phyloP scores from a whole-genome alignment of 2,113 vertebrate genomes.

The Ctenodactylus gundi region DNA sequence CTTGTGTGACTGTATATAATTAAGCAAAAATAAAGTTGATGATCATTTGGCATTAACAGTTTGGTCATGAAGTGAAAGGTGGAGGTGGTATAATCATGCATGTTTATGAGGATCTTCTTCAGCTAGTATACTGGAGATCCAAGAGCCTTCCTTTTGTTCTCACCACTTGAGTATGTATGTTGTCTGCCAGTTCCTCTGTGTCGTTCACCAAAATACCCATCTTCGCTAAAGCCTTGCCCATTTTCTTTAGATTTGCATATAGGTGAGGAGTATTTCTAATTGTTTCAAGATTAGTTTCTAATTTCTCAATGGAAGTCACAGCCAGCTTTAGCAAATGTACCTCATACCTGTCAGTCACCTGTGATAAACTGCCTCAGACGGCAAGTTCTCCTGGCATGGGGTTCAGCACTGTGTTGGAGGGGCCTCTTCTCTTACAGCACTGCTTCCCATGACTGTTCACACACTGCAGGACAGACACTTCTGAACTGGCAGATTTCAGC shows the following conservation, averaged over 20 bases:
- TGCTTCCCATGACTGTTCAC: no score
- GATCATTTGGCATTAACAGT: conserved; percentile 40
- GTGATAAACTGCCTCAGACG: no score
- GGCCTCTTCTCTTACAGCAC: no score
- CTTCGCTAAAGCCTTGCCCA: conserved; percentile 86
- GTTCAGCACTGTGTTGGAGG: no score
- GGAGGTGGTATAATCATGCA: neutral
- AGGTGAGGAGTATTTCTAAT: conserved; percentile 82
- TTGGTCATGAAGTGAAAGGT: conserved; percentile 13
- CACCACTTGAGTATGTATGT: conserved; percentile 89
- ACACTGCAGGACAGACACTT: no score
- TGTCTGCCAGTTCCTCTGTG: conserved; percentile 85
- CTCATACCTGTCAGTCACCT: conserved; percentile 88
- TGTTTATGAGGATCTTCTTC: conserved; percentile 76
- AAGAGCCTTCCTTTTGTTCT: conserved; percentile 77
- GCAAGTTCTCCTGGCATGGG: no score
- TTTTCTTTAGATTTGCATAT: conserved; percentile 76
- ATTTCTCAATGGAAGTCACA: conserved; percentile 88
- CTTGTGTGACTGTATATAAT: neutral
- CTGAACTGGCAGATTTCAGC: no score
- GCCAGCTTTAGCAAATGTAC: conserved; percentile 87
- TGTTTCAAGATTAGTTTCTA: conserved; percentile 87
- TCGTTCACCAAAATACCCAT: conserved; percentile 84
- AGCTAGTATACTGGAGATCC: conserved; percentile 49
- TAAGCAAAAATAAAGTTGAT: conserved; percentile 46